Conservation (phyloP, 92 coral and sea anemone species). For the Hydrozoanthus gracilis region DNA sequence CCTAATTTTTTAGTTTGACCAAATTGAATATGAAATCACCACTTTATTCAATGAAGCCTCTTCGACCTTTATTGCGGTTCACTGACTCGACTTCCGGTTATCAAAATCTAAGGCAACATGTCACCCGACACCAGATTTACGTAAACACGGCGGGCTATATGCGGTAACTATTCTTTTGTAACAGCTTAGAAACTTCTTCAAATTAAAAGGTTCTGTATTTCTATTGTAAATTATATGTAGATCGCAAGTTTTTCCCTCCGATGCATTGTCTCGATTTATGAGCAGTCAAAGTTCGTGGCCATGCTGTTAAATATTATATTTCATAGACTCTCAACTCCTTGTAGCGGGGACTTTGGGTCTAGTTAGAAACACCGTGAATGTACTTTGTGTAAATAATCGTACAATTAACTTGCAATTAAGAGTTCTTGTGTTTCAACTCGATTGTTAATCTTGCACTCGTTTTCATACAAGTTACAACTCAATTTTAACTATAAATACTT, state of each 20-base stretch:
- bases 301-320: too few species aligned
- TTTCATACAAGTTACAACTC: not conserved
- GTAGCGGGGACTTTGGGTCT: not conserved
- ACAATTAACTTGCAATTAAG: not conserved
- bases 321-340: too few species aligned
- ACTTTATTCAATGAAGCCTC: not conserved
- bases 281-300: too few species aligned
- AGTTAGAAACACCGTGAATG: not conserved
- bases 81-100: not conserved
- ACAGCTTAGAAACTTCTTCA: too few species aligned
- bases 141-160: too few species aligned
- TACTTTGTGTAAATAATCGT: not conserved
- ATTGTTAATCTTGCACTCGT: not conserved
- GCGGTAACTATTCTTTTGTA: too few species aligned
- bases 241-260: too few species aligned
- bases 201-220: too few species aligned
- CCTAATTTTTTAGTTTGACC: not conserved
- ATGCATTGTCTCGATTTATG: too few species aligned
- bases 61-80: not conserved
- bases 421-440: not conserved
- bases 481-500: not conserved
- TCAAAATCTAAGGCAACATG: too few species aligned
- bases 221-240: too few species aligned
- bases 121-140: too few species aligned
- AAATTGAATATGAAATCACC: not conserved